A percentile compares a stretch with the other conserved stretches of the same genome.
phyloP scores from a whole-genome alignment of 2,797 vertebrate species.

The Sorex maritimensis region DNA sequence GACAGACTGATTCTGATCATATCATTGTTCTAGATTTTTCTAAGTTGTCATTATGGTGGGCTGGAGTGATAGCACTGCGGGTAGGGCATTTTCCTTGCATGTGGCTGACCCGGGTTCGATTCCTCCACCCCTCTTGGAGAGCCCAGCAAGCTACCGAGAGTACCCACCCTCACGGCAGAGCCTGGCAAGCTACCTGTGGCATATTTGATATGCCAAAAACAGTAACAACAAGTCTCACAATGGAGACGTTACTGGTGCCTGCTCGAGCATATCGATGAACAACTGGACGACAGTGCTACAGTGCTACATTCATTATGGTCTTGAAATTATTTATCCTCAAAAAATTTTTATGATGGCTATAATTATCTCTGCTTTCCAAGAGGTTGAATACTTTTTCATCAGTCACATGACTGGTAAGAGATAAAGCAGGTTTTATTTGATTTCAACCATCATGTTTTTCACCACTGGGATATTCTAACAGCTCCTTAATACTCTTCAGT shows the following conservation, averaged over 20 bases:
- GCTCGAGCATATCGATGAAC: too few species aligned
- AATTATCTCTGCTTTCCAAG: conserved; percentile 26
- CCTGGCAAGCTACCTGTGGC: too few species aligned
- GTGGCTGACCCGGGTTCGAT: too few species aligned
- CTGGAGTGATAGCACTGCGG: too few species aligned
- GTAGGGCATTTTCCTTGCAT: too few species aligned
- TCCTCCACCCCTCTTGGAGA: too few species aligned
- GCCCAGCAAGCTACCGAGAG: too few species aligned
- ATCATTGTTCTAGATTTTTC: not conserved
- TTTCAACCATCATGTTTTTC: not conserved
- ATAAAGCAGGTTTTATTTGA: not conserved
- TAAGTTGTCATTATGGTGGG: not conserved
- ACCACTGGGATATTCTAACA: not conserved
- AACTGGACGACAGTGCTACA: too few species aligned
- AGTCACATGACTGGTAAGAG: not conserved
- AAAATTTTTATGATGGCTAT: not conserved
- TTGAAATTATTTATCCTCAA: conserved; percentile 23
- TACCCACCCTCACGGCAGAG: too few species aligned
- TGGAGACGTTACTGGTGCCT: too few species aligned
- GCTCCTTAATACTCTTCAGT: not conserved
- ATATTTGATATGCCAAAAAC: too few species aligned
- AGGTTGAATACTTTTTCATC: conserved; percentile 1
- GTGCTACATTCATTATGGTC: not conserved
- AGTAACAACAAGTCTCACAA: too few species aligned
- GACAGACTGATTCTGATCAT: not conserved